A percentile compares a stretch with the other conserved stretches of the same genome.
Conservation (phyloP, 1,140 invertebrate species). For the Aradophagus sp. region DNA sequence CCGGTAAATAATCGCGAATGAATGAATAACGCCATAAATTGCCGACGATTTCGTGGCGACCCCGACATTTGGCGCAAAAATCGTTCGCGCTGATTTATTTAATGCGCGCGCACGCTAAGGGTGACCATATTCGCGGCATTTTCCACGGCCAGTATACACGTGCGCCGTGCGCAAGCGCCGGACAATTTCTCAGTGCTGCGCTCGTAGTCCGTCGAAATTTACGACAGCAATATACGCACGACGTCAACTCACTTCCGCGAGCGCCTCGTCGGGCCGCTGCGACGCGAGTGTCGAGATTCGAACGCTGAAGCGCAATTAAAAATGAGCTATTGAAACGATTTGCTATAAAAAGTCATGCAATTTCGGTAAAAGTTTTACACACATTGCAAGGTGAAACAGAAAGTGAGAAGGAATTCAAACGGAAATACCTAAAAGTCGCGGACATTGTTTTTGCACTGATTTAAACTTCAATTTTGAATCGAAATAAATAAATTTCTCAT, state of each 20-base stretch:
- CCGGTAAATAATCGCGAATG: conserved; percentile 5
- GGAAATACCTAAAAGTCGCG: too few species aligned
- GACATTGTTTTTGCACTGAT: too few species aligned
- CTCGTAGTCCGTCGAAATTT: conserved; percentile 38
- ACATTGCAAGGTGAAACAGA: too few species aligned
- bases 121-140: conserved; percentile 49
- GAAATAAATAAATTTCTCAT: too few species aligned
- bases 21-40: conserved; percentile 39
- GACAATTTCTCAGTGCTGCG: conserved; percentile 28
- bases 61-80: conserved; percentile 32
- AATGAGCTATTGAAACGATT: too few species aligned
- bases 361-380: too few species aligned
- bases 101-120: conserved; percentile 29
- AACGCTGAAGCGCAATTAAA: conserved; percentile 13
- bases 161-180: conserved; percentile 1
- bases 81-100: conserved; percentile 45
- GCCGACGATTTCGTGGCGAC: conserved; percentile 22
- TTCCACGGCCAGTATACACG: conserved; percentile 19
- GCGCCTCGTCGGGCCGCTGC: conserved; percentile 18
- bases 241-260: conserved; percentile 52
- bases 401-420: too few species aligned
- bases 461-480: too few species aligned
- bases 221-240: conserved; percentile 47
- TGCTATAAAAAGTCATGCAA: too few species aligned
- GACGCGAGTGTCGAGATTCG: conserved; percentile 23